Conservation (phyloP, 2,797 vertebrate genomes). For the Botia almorhae region DNA sequence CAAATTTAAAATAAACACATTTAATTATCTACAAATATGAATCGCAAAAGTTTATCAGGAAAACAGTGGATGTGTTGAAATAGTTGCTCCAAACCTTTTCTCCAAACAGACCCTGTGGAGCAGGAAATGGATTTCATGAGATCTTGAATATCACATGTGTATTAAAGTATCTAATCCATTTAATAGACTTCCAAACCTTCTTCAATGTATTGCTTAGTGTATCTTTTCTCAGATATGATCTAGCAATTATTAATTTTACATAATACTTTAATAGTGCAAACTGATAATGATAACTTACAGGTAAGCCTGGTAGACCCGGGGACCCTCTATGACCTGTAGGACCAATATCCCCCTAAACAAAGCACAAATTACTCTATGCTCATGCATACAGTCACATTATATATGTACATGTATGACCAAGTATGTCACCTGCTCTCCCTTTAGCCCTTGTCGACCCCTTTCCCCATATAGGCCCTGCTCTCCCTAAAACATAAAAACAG, state of each 20-base stretch:
- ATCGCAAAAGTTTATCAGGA: background rate
- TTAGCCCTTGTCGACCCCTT: constrained; percentile 70
- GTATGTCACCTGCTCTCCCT: constrained; percentile 81
- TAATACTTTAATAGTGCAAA: too few species aligned
- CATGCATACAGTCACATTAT: background rate
- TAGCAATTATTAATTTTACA: background rate
- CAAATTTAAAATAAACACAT: background rate
- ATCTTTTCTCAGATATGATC: background rate
- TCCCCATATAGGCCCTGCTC: constrained; percentile 69
- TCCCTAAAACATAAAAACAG: constrained; percentile 71
- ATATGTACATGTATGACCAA: background rate
- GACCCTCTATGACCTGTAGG: constrained; percentile 71
- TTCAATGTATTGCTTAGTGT: background rate
- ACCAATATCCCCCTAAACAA: constrained; percentile 77
- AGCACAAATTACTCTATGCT: constrained; percentile 14
- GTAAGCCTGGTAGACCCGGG: constrained; percentile 74
- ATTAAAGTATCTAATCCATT: constrained; percentile 17
- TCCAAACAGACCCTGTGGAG: constrained; percentile 78
- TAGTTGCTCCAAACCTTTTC: constrained; percentile 71
- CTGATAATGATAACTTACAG: constrained; percentile 70
- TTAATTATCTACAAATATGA: background rate
- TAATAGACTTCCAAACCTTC: background rate
- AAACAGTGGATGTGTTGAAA: constrained; percentile 8
- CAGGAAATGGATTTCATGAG: constrained; percentile 46
- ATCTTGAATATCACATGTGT: constrained; percentile 9